A percentile compares a stretch with the other conserved stretches of the same genome.
Conservation (phyloP, 2,888 invertebrate genomes). For the Cancer borealis region DNA sequence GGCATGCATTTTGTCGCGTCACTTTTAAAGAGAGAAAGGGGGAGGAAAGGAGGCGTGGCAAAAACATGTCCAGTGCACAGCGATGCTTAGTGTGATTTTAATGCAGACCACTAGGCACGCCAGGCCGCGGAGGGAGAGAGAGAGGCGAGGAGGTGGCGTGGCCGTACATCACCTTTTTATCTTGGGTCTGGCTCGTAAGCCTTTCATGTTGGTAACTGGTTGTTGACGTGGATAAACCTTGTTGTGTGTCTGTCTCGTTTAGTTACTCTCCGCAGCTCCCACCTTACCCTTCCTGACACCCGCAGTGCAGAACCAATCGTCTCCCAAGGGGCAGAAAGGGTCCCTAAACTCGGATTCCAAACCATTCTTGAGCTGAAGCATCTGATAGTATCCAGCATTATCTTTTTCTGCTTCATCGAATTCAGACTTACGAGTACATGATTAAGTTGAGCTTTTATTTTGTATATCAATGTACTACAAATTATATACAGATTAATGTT, state of each 20-base stretch:
- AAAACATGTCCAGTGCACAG: slow-evolving; percentile 18
- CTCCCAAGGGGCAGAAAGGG: too few species aligned
- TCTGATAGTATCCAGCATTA: too few species aligned
- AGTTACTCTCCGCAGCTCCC: neutral
- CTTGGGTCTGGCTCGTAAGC: neutral
- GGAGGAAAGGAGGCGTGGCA: neutral
- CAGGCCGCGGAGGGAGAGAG: neutral
- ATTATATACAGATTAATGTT: too few species aligned
- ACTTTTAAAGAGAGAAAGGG: neutral
- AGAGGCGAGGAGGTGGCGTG: neutral
- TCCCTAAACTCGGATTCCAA: too few species aligned
- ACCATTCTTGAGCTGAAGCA: too few species aligned
- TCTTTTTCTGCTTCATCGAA: too few species aligned
- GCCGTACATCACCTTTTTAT: neutral
- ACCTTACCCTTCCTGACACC: neutral
- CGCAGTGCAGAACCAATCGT: too few species aligned
- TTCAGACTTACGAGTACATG: too few species aligned
- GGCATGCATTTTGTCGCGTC: neutral
- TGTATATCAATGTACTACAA: too few species aligned
- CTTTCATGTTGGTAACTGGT: neutral
- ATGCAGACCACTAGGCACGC: neutral
- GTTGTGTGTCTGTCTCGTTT: neutral
- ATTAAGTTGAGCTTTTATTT: too few species aligned
- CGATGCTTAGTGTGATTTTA: too few species aligned
- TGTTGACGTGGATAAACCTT: neutral